Conservation (phyloP, 1,140 invertebrate species). For the Drosophila bifasciata region DNA sequence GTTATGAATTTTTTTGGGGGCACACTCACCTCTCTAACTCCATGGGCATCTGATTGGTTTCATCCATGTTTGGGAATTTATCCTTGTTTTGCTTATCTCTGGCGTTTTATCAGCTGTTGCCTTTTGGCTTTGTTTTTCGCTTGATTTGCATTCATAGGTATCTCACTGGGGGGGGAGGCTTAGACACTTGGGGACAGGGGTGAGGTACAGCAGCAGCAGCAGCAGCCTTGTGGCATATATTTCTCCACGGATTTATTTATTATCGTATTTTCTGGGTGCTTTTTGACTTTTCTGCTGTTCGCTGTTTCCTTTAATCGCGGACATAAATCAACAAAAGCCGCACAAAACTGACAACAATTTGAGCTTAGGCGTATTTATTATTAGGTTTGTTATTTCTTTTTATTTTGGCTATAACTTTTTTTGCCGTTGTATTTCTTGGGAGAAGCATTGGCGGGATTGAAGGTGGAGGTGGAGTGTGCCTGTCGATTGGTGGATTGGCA, state of each 20-base stretch:
- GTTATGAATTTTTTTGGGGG: neutral
- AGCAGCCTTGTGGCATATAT: conserved; percentile 45
- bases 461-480: conserved; percentile 13
- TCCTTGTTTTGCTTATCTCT: conserved; percentile 47
- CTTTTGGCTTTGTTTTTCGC: conserved; percentile 43
- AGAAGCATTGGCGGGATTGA: conserved; percentile 29
- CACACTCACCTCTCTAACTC: conserved; percentile 74
- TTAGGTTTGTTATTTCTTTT: conserved; percentile 9
- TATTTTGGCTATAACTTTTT: conserved; percentile 1
- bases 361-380: conserved; percentile 58
- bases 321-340: conserved; percentile 67
- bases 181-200: neutral
- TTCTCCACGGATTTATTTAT: conserved; percentile 35
- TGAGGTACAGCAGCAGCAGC: conserved; percentile 21
- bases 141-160: conserved; percentile 52
- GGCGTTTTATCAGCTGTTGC: conserved; percentile 38
- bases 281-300: conserved; percentile 37
- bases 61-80: conserved; percentile 64
- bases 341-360: conserved; percentile 51
- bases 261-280: conserved; percentile 31
- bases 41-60: conserved; percentile 66
- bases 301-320: conserved; percentile 69
- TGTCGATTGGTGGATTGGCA: conserved; percentile 31
- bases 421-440: conserved; percentile 10
- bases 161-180: conserved; percentile 34